Evolutionary conservation across 2,797 vertebrate genomes (phyloP).

Genomic region (Peromyscus aztecus): DNA sequence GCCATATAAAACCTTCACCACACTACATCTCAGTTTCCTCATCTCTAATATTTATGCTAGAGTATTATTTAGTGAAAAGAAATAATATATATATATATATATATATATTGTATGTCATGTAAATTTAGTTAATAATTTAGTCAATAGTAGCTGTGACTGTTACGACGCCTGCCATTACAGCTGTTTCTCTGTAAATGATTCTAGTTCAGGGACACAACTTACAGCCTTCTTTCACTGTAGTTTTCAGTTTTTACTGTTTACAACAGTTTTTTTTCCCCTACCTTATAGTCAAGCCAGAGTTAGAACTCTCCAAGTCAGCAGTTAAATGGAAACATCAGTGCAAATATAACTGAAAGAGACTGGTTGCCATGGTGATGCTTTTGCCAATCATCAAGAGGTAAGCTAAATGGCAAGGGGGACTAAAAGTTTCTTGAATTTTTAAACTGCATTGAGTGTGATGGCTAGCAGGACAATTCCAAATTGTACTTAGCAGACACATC

Average conservation of each 20-base stretch:
- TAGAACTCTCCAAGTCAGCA: conserved; percentile 41
- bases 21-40: not conserved
- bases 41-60: not conserved
- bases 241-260: not conserved
- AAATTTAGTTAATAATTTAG: not conserved
- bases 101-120: no score
- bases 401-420: conserved; percentile 77
- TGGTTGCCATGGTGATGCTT: conserved; percentile 82
- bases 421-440: conserved; percentile 71
- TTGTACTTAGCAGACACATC: conserved; percentile 66
- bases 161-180: not conserved
- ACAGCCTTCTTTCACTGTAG: not conserved
- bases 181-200: not conserved
- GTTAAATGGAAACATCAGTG: conserved; percentile 65
- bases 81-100: not conserved
- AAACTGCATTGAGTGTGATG: conserved; percentile 73
- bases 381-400: conserved; percentile 73
- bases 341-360: conserved; percentile 77
- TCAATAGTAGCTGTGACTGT: not conserved
- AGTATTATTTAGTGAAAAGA: not conserved
- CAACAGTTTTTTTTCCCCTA: not conserved
- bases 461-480: conserved; percentile 68
- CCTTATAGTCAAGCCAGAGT: conserved; percentile 17
- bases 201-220: not conserved
- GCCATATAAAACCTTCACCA: not conserved